Evolutionary conservation across 2,888 invertebrate species (phyloP).

Genomic region (Pardosa pseudoannulata): DNA sequence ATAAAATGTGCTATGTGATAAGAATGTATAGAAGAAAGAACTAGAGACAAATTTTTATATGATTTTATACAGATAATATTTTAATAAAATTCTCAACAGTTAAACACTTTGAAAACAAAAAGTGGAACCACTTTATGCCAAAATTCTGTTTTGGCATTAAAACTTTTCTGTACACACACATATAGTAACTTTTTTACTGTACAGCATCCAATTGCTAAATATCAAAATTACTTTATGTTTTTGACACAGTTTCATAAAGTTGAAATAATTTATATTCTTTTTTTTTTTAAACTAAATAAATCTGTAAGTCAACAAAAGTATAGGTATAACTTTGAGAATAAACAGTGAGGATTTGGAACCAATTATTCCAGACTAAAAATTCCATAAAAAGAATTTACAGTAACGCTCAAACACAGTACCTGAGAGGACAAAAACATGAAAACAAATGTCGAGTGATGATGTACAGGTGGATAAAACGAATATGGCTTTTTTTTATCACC

Average conservation of each 20-base stretch:
- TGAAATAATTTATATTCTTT: slow-evolving; percentile 17
- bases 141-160: slow-evolving; percentile 58
- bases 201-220: slow-evolving; percentile 56
- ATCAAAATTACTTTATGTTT: slow-evolving; percentile 65
- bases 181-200: slow-evolving; percentile 59
- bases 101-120: slow-evolving; percentile 69
- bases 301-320: slow-evolving; percentile 20
- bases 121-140: slow-evolving; percentile 59
- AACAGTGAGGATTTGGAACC: neutral
- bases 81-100: slow-evolving; percentile 70
- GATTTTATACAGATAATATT: slow-evolving; percentile 64
- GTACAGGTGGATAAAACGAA: slow-evolving; percentile 47
- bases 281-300: slow-evolving; percentile 4
- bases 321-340: neutral
- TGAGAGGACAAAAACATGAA: slow-evolving; percentile 60
- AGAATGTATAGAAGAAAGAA: no score
- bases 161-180: slow-evolving; percentile 63
- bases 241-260: slow-evolving; percentile 36
- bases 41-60: neutral
- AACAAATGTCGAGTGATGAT: slow-evolving; percentile 32
- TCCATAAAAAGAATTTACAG: neutral
- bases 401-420: slow-evolving; percentile 53
- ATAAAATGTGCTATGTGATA: no score
- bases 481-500: slow-evolving; percentile 38
- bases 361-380: neutral